Percentiles rank a stretch among this genome's conserved stretches.
These are phyloP conservation scores for Buceros bicornis DNA, from an alignment of 2,797 vertebrate genomes.

Conservation along the genomic window DNA sequence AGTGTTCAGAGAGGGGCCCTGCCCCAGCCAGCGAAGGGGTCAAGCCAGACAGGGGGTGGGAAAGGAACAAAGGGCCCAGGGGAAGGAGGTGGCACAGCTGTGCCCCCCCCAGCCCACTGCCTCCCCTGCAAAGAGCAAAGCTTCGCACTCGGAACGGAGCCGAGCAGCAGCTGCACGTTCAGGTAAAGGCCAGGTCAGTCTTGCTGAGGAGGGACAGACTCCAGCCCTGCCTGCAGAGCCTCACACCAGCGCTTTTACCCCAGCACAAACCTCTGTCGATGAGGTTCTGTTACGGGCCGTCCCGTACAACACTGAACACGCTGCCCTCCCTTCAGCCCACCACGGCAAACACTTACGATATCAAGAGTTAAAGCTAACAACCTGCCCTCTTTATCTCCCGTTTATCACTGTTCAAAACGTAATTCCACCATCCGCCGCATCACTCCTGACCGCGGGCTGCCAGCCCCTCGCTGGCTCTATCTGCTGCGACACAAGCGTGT, in stretches of 20 bases:
- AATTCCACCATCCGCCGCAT: background rate
- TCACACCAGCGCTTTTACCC: background rate
- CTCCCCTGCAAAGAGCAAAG: background rate
- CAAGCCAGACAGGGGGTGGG: background rate
- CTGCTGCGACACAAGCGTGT: background rate
- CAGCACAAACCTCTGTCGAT: background rate
- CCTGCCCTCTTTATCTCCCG: background rate
- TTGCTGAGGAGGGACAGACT: background rate
- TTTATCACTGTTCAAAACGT: background rate
- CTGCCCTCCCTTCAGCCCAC: background rate
- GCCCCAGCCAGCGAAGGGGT: background rate
- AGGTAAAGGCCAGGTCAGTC: background rate
- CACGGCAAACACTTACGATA: background rate
- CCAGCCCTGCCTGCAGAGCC: background rate
- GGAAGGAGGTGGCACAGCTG: background rate
- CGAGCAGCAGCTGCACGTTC: background rate
- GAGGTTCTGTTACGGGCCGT: background rate
- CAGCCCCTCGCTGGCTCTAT: background rate
- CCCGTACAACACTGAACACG: background rate
- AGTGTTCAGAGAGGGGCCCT: background rate
- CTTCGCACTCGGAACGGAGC: background rate
- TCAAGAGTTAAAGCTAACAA: background rate
- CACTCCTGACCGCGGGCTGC: background rate
- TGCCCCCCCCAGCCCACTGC: background rate
- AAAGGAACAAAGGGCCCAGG: slow-evolving; percentile 13